Conservation (phyloP, 1,140 invertebrate genomes). For the Calliphora vicina region DNA sequence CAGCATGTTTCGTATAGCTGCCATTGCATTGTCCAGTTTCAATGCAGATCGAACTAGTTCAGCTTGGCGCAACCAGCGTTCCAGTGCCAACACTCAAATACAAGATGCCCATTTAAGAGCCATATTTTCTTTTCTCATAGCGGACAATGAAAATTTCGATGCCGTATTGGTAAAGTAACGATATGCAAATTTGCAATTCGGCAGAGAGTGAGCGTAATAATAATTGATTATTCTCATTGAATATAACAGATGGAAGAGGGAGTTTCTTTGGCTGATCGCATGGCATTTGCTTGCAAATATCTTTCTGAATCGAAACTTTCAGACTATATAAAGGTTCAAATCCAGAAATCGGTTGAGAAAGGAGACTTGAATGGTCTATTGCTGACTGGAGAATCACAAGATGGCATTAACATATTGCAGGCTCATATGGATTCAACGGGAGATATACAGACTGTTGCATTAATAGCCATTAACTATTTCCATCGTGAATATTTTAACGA, state of each 20-base stretch:
- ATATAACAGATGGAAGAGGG: conserved; percentile 74
- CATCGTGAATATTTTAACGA: conserved; percentile 72
- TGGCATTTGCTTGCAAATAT: conserved; percentile 94
- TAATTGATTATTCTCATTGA: conserved; percentile 44
- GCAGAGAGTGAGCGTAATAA: too few species aligned
- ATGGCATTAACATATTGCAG: conserved; percentile 84
- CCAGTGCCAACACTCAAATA: conserved; percentile 74
- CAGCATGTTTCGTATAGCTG: conserved; percentile 73
- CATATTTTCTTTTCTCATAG: conserved; percentile 90
- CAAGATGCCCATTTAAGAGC: conserved; percentile 89
- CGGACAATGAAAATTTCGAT: conserved; percentile 80
- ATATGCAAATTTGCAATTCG: conserved; percentile 45
- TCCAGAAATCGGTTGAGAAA: conserved; percentile 73
- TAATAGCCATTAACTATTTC: conserved; percentile 80
- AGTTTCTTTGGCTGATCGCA: conserved; percentile 85
- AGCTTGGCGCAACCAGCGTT: conserved; percentile 84
- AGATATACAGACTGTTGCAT: conserved; percentile 90
- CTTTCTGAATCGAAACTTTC: conserved; percentile 81
- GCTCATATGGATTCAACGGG: conserved; percentile 88
- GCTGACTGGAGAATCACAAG: conserved; percentile 78
- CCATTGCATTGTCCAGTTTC: conserved; percentile 90
- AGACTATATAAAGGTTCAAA: conserved; percentile 80
- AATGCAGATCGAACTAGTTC: conserved; percentile 79
- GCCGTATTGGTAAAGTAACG: conserved; percentile 83
- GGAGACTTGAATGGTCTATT: conserved; percentile 88